A percentile compares a stretch with the other conserved stretches of the same genome.
phyloP scores from a whole-genome alignment of 2,797 vertebrate species.

The Clarias platycephalus region DNA sequence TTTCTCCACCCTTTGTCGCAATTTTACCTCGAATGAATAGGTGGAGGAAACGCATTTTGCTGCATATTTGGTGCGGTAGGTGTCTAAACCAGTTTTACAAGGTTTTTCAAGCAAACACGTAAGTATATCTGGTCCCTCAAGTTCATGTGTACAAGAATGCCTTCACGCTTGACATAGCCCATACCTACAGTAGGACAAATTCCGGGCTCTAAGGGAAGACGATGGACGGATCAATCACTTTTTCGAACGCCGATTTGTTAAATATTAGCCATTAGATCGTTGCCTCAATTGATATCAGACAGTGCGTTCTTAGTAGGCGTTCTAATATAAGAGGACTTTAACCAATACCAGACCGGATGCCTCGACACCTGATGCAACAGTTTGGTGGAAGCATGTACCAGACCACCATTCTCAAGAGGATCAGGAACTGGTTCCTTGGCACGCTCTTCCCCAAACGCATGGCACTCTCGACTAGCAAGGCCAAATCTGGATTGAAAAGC shows the following conservation, averaged over 20 bases:
- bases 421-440: not conserved
- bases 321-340: not conserved
- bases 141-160: not conserved
- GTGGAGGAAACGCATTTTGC: not conserved
- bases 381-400: not conserved
- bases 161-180: not conserved
- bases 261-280: not conserved
- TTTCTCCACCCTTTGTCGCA: not conserved
- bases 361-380: not conserved
- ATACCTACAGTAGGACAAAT: not conserved
- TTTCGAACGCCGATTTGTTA: not conserved
- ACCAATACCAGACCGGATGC: not conserved
- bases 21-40: not conserved
- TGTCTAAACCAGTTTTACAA: not conserved
- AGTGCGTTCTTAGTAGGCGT: not conserved
- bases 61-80: not conserved
- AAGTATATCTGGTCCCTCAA: not conserved
- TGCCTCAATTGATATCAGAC: not conserved
- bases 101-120: not conserved
- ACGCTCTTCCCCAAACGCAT: too few relatives aligned
- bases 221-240: not conserved
- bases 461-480: not conserved
- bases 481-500: not conserved
- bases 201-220: not conserved
- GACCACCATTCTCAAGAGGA: not conserved